Percentiles rank a stretch among this genome's conserved stretches.
Evolutionary conservation across 2,797 vertebrate genomes (phyloP).

Genomic region (Gymnoscopelus braueri): DNA sequence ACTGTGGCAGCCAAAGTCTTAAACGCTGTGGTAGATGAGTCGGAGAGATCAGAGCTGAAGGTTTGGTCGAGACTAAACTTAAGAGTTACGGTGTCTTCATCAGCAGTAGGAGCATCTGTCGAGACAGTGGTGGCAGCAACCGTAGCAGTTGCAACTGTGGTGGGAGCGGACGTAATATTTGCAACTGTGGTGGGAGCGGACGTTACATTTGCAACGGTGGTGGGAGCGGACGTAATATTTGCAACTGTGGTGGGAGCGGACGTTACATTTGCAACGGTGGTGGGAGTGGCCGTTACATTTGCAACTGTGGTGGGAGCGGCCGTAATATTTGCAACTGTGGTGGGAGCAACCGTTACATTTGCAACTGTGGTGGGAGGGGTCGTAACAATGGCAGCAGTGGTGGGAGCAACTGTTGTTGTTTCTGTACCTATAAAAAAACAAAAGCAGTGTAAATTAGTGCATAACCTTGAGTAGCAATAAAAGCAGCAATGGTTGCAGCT

Average conservation of each 20-base stretch:
- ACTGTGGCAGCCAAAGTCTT: slow-evolving; percentile 20
- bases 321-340: too few species aligned
- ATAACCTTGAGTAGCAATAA: background rate
- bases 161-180: too few species aligned
- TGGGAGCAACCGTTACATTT: too few species aligned
- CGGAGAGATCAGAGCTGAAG: slow-evolving; percentile 25
- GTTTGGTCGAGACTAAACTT: slow-evolving; percentile 19
- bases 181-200: too few species aligned
- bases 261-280: too few species aligned
- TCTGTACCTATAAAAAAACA: background rate
- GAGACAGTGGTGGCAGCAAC: background rate
- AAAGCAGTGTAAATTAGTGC: background rate
- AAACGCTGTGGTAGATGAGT: slow-evolving; percentile 6
- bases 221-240: too few species aligned
- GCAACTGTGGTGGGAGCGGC: too few species aligned
- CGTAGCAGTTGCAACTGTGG: too few species aligned
- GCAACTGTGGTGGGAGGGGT: background rate
- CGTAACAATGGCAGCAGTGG: background rate
- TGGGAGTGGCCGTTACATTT: background rate
- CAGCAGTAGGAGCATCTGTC: slow-evolving; percentile 40
- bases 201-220: too few species aligned
- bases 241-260: too few species aligned
- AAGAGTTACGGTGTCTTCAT: slow-evolving; percentile 41
- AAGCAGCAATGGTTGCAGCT: background rate
- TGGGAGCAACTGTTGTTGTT: background rate